These are phyloP conservation scores for Calameuta filiformis DNA, from an alignment of 2,888 invertebrate species.

Conservation along the genomic window DNA sequence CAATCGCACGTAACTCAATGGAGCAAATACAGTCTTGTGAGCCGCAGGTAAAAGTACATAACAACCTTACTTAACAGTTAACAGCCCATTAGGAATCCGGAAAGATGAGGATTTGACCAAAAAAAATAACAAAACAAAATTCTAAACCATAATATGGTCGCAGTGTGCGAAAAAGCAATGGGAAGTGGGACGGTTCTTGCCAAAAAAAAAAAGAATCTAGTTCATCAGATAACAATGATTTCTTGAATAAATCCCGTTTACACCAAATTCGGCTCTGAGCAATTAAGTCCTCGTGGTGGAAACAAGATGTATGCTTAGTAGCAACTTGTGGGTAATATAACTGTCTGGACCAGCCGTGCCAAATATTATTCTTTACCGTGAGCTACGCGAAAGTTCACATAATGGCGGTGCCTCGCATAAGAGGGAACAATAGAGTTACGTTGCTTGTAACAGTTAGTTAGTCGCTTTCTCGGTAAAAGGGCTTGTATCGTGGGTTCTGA, in stretches of 20 bases:
- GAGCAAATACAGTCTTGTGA: background rate
- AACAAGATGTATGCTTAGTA: background rate
- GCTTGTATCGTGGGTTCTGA: constrained; percentile 2
- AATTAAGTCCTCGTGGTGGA: background rate
- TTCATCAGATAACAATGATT: background rate
- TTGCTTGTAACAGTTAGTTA: background rate
- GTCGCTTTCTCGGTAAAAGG: constrained; percentile 1
- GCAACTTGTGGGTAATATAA: background rate
- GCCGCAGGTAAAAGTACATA: background rate
- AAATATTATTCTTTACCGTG: background rate
- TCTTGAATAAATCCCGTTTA: constrained; percentile 1
- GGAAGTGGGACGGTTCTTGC: background rate
- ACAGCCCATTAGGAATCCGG: background rate
- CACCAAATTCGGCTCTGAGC: background rate
- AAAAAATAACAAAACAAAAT: background rate
- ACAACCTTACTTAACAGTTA: background rate
- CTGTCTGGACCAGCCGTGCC: constrained; percentile 1
- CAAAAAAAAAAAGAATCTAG: background rate
- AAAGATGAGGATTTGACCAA: background rate
- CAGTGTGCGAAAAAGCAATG: background rate
- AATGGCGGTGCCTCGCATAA: background rate
- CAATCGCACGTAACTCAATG: background rate
- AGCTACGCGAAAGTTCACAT: constrained; percentile 1
- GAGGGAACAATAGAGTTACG: constrained; percentile 1
- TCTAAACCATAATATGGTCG: background rate